Base-by-base conservation (phyloP, 2,797 vertebrate species). In the Distichodus sexfasciatus region DNA sequence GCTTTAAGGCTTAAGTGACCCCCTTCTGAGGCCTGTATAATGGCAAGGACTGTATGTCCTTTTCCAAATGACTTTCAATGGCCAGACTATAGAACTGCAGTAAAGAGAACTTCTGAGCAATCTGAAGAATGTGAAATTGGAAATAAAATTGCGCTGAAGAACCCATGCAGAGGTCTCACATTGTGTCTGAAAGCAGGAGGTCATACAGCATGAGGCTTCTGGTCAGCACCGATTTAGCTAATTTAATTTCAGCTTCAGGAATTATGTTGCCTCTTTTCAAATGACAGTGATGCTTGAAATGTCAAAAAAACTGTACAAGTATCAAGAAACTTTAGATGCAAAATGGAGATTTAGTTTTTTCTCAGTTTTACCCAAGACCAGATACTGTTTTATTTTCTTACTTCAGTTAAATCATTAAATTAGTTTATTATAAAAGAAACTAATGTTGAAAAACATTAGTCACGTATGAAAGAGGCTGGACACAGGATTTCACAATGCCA, bases 1-100 rank as follows among this genome's bases (percentile, higher is more conserved):
- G 44, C 51, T 77, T 47, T 57, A 77, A 72, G 72, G 78, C 78
- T 83, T 53, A 59, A 81, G 74, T 71, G 60, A 79, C 70, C 72
- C 55, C 43, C 71, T 80, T 83, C 66, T 54, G 66, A 80, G 76
- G 80, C 63, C 60, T 51, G 50, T 53, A 66, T 61, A 11, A 77
- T 79, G 57, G 71, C 61, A 78, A 75, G 74, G 65, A 26, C 76
- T 24, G 3, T 50, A 2, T 62, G 38, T 66, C 68, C n/a, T 76
- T 72, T 65, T 76, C 73, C 58, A 29, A 69, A 72, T n/a, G 58
- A 62, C 31, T 53, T 70, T 26, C 57, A 62, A 35, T 65, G 24
- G 14, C 58, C 29, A 71, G 74, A 76, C 66, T 78, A 63, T 35
- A 62, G 58, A 74, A 47, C 24, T 33, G 43, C 50, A 75, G 38